Conservation (phyloP, 1,140 invertebrate species). For the Camponotus vicinus region DNA sequence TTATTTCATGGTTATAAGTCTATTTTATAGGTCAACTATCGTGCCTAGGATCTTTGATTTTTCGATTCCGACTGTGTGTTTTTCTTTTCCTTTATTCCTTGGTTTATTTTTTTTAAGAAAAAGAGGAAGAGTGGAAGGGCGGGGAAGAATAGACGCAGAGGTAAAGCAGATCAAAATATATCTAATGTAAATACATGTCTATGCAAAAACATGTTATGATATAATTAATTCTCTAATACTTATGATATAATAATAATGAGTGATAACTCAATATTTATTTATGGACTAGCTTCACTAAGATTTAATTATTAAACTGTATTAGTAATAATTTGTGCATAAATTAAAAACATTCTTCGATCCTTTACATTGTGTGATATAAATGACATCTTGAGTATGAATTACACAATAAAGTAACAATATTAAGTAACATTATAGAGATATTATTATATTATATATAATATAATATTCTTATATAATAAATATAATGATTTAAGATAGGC, state of each 20-base stretch:
- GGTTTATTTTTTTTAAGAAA: not conserved
- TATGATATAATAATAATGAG: not conserved
- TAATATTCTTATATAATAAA: too few species aligned
- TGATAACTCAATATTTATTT: not conserved
- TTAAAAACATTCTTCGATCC: too few species aligned
- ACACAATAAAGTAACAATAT: not conserved
- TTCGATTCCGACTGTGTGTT: slow-evolving; percentile 58
- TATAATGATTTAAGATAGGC: not conserved
- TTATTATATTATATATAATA: too few species aligned
- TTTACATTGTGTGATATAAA: too few species aligned
- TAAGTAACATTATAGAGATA: not conserved
- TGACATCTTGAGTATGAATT: not conserved
- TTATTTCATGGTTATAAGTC: slow-evolving; percentile 64
- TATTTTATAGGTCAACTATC: slow-evolving; percentile 73
- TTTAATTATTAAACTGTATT: not conserved
- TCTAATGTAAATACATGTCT: slow-evolving; percentile 21
- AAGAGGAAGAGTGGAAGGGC: too few species aligned
- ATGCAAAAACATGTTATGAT: not conserved
- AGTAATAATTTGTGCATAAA: too few species aligned
- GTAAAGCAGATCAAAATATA: not conserved
- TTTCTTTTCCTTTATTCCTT: not conserved
- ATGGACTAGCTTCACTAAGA: not conserved
- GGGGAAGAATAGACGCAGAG: too few species aligned
- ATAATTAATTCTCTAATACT: slow-evolving; percentile 44
- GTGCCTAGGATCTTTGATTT: slow-evolving; percentile 71